A percentile compares a stretch with the other conserved stretches of the same genome.
Evolutionary conservation across 1,140 invertebrate species (phyloP).

Genomic region (Papilio polytes): DNA sequence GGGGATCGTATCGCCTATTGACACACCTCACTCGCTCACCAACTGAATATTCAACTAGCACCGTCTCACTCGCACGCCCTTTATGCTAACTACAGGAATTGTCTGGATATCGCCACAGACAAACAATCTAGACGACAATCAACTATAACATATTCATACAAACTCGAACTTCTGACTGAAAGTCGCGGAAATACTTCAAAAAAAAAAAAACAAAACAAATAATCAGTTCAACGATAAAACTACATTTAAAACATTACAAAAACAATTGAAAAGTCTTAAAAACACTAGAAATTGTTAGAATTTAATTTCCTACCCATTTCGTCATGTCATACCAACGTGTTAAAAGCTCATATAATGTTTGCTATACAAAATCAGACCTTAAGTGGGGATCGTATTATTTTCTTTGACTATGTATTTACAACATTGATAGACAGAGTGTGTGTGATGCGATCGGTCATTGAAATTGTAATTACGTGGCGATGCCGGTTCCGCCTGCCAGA

Average conservation of each 20-base stretch:
- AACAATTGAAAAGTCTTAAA: no score
- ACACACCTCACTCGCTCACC: slow-evolving; percentile 56
- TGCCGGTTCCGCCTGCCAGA: slow-evolving; percentile 13
- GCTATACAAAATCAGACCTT: no score
- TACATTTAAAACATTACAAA: no score
- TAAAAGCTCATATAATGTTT: no score
- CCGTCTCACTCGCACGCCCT: slow-evolving; percentile 50
- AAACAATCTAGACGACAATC: neutral
- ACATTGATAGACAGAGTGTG: neutral
- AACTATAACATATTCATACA: neutral
- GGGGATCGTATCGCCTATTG: slow-evolving; percentile 51
- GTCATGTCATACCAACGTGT: no score
- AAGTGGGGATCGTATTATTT: neutral
- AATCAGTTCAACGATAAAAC: no score
- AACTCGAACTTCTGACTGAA: neutral
- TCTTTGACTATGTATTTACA: neutral
- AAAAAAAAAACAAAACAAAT: no score
- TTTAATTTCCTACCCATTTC: no score
- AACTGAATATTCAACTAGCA: slow-evolving; percentile 36
- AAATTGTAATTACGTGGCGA: slow-evolving; percentile 13
- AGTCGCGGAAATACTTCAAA: no score
- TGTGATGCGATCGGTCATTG: slow-evolving; percentile 13
- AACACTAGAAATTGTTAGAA: no score
- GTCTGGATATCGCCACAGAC: slow-evolving; percentile 19
- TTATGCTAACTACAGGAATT: slow-evolving; percentile 26